Conservation (phyloP, 2,888 invertebrate species). For the Rapana venosa region DNA sequence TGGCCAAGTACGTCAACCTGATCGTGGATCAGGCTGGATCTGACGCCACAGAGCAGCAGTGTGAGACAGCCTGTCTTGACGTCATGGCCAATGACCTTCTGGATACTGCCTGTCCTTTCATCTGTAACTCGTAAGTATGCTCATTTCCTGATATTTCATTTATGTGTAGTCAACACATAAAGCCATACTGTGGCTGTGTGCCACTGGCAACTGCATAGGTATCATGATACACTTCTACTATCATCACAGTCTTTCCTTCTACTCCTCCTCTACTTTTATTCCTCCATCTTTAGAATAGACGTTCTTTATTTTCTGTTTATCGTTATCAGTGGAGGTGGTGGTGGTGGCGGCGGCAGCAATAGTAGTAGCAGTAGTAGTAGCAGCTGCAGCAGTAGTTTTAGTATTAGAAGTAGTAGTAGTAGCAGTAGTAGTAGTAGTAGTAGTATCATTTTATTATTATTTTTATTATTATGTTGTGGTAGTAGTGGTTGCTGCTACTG, state of each 20-base stretch:
- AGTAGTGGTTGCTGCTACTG: too few species aligned
- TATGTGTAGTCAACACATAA: background rate
- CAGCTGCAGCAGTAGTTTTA: too few species aligned
- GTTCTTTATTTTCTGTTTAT: too few species aligned
- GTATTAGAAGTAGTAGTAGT: too few species aligned
- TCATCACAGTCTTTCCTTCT: background rate
- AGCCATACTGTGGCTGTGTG: too few species aligned
- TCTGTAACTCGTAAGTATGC: conserved; percentile 27
- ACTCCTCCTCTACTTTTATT: too few species aligned
- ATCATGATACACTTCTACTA: background rate
- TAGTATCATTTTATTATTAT: background rate
- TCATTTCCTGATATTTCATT: background rate
- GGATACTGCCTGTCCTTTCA: conserved; percentile 31
- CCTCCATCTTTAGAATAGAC: too few species aligned
- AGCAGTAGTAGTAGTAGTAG: too few species aligned
- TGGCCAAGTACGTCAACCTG: conserved; percentile 35
- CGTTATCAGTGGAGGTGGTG: too few species aligned
- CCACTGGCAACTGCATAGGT: background rate
- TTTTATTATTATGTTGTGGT: too few species aligned
- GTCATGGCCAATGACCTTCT: conserved; percentile 27
- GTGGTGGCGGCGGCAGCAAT: too few species aligned
- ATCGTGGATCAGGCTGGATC: conserved; percentile 34
- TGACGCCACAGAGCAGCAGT: conserved; percentile 42
- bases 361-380: too few species aligned
- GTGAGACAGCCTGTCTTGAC: conserved; percentile 33